Base-by-base conservation (phyloP, 2,888 invertebrate genomes). In the Hipparchia semele region DNA sequence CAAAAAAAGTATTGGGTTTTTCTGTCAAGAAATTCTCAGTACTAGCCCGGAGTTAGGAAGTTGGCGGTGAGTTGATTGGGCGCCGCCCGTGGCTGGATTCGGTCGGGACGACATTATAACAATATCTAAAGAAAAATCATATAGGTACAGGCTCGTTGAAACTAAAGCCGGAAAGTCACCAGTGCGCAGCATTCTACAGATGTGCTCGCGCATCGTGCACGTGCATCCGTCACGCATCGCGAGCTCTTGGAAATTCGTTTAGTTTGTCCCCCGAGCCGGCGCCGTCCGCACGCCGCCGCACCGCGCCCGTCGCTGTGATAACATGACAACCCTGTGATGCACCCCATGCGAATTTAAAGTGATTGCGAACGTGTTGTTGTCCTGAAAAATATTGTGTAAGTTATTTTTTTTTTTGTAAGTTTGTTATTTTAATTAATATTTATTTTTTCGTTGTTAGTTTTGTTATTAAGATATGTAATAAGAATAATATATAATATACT, bases 141-240 rank as follows among this genome's bases (percentile, higher is more conserved):
- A 39, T 39, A 6, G 1, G 51, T 7, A 8, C 2, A 5, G 9
- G 59, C 12, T 62, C n/a, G n/a, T 62, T 8, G 6, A 45, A 53
- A 56, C 67, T 58, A 46, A 9, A 54, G 68, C 49, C 10, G 59
- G 12, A 66, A 65, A 73, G 13, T 58, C 68, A 33, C 56, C 56
- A 12, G 54, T 73, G 73, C 56, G 69, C 66, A 58, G 13, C 71
- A 23, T 23, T 23, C 23, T 6, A 33, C 9, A 77, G 76, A 77
- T 76, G 69, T 89, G 87, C 86, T 79, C 80, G 86, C 85, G 87
- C 87, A 86, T 84, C 84, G 82, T 84, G 86, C 92, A 92, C 92
- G 91, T 92, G 92, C 89, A 88, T 84, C 79, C 88, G 90, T 92
- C 91, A 92, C 91, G 91, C 90, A 87, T 86, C 88, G 87, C 86